Evolutionary conservation across 2,888 invertebrate species (phyloP).

Genomic region (Emmelina monodactyla): DNA sequence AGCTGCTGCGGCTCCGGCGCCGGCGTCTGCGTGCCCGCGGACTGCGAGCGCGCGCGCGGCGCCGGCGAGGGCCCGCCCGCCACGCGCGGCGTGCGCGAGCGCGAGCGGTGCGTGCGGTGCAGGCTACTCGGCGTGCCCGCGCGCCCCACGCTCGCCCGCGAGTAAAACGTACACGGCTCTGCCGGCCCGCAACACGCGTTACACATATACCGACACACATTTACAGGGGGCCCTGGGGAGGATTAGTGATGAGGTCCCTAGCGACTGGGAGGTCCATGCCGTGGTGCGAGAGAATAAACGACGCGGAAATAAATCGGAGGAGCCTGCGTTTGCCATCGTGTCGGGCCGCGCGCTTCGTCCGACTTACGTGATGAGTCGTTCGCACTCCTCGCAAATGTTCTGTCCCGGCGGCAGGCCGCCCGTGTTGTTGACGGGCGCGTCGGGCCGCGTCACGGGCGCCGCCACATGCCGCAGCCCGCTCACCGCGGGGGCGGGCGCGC

Average conservation of each 20-base stretch:
- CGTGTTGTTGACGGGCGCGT: slow-evolving; percentile 69
- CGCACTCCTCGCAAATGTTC: slow-evolving; percentile 97
- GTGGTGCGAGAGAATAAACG: slow-evolving; percentile 23
- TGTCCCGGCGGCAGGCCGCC: slow-evolving; percentile 84
- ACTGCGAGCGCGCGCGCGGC: slow-evolving; percentile 23
- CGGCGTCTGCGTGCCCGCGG: slow-evolving; percentile 38
- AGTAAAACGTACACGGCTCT: slow-evolving; percentile 72
- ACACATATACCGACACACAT: neutral
- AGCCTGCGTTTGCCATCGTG: slow-evolving; percentile 58
- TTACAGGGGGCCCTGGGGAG: slow-evolving; percentile 19
- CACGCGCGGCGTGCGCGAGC: slow-evolving; percentile 48
- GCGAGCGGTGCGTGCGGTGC: slow-evolving; percentile 53
- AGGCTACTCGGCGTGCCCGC: slow-evolving; percentile 70
- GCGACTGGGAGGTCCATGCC: slow-evolving; percentile 48
- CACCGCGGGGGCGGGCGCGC: slow-evolving; percentile 53
- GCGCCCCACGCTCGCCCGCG: slow-evolving; percentile 80
- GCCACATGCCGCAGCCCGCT: slow-evolving; percentile 75
- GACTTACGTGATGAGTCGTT: slow-evolving; percentile 97
- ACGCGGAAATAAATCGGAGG: neutral
- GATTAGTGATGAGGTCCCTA: slow-evolving; percentile 39
- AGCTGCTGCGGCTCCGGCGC: slow-evolving; percentile 27
- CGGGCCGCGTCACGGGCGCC: slow-evolving; percentile 75
- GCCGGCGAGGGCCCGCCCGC: slow-evolving; percentile 38
- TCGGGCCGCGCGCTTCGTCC: slow-evolving; percentile 69
- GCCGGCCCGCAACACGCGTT: slow-evolving; percentile 39